A percentile compares a stretch with the other conserved stretches of the same genome.
Evolutionary conservation across 92 coral and sea anemone genomes (phyloP).

Genomic region (Zoanthus solanderi): DNA sequence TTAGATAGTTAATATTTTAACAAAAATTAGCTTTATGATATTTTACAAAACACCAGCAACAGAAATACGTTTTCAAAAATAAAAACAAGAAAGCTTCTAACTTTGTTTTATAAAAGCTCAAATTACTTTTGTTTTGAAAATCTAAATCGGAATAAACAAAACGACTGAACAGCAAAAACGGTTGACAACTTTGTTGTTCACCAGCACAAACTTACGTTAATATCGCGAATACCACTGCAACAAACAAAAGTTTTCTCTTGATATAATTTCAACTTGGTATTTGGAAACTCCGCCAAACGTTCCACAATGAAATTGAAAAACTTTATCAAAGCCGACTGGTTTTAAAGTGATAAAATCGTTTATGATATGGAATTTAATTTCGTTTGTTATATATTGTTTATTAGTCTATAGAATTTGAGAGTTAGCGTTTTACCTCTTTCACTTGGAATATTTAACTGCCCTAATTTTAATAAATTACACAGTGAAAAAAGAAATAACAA

Average conservation of each 20-base stretch:
- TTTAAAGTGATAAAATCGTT: neutral
- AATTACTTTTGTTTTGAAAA: too few species aligned
- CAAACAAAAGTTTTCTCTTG: too few species aligned
- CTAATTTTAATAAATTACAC: constrained; percentile 5
- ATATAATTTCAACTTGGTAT: too few species aligned
- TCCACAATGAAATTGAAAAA: neutral
- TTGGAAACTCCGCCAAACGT: neutral
- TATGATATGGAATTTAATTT: neutral
- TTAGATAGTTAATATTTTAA: neutral
- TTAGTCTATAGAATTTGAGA: neutral
- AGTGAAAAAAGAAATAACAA: neutral
- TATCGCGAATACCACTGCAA: too few species aligned
- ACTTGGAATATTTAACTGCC: neutral
- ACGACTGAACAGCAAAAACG: neutral
- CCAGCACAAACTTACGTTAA: too few species aligned
- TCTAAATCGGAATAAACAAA: neutral
- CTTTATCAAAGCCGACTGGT: neutral
- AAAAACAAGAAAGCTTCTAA: too few species aligned
- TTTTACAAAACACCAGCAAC: too few species aligned
- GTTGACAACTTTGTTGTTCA: too few species aligned
- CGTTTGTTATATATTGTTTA: neutral
- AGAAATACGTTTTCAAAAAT: too few species aligned
- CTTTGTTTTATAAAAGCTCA: too few species aligned
- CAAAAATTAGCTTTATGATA: neutral
- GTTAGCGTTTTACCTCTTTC: neutral